Evolutionary conservation across 2,113 vertebrate species (phyloP).

Genomic region (Otocyon megalotis): DNA sequence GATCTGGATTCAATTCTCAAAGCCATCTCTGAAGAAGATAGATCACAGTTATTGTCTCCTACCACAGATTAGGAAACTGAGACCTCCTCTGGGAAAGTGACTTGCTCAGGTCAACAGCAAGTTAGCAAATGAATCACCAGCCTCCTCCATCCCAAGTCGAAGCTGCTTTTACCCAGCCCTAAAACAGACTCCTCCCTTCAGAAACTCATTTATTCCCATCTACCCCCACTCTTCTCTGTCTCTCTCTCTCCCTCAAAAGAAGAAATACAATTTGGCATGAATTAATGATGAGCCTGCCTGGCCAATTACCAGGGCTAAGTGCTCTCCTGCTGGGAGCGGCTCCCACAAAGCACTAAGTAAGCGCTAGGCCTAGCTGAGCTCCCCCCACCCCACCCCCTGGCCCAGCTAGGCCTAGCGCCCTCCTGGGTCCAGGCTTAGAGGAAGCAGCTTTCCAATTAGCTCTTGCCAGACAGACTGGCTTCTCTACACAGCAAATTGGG

Average conservation of each 20-base stretch:
- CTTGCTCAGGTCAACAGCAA: slow-evolving; percentile 49
- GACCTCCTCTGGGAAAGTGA: neutral
- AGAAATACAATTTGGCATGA: slow-evolving; percentile 82
- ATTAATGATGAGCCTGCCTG: slow-evolving; percentile 88
- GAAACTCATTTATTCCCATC: slow-evolving; percentile 59
- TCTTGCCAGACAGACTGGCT: slow-evolving; percentile 89
- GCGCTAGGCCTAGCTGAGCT: slow-evolving; percentile 62
- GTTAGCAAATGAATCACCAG: slow-evolving; percentile 8
- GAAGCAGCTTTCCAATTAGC: slow-evolving; percentile 86
- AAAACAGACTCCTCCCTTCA: slow-evolving; percentile 52
- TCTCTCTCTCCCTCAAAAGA: slow-evolving; percentile 22
- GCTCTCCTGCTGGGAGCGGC: slow-evolving; percentile 84
- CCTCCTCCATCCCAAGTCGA: neutral
- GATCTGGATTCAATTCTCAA: slow-evolving; percentile 50
- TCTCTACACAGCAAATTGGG: slow-evolving; percentile 84
- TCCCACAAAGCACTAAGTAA: slow-evolving; percentile 83
- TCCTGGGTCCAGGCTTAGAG: slow-evolving; percentile 85
- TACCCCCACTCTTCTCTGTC: slow-evolving; percentile 19
- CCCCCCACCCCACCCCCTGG: neutral
- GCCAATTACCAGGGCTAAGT: slow-evolving; percentile 88
- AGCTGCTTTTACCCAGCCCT: slow-evolving; percentile 42
- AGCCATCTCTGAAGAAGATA: slow-evolving; percentile 11
- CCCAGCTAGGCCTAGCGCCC: slow-evolving; percentile 82
- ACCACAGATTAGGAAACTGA: slow-evolving; percentile 37
- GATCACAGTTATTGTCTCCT: slow-evolving; percentile 6